phyloP scores from a whole-genome alignment of 2,888 invertebrate genomes.

The Drosophila macrothrix region DNA sequence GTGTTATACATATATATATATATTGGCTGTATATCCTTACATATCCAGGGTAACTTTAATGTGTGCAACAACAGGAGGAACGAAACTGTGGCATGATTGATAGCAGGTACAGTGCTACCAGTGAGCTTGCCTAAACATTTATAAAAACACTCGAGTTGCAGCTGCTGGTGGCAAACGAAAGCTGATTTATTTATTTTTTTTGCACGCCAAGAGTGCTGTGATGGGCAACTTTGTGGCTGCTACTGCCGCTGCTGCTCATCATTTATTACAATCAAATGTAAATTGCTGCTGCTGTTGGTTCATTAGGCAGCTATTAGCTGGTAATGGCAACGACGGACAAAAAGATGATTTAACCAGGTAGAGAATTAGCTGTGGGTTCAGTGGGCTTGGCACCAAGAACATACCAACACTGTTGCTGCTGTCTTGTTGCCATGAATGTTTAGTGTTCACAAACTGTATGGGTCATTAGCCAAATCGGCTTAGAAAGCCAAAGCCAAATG shows the following conservation, averaged over 20 bases:
- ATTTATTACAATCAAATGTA: conserved; percentile 63
- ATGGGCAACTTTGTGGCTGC: conserved; percentile 24
- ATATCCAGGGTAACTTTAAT: conserved; percentile 37
- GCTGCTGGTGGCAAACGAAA: conserved; percentile 48
- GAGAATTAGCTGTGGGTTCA: conserved; percentile 10
- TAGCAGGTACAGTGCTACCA: conserved; percentile 38
- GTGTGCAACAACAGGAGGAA: not conserved
- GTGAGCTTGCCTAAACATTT: conserved; percentile 53
- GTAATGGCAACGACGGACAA: conserved; percentile 32
- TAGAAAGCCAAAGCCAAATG: conserved; percentile 62
- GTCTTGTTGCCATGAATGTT: not conserved
- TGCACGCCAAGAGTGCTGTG: conserved; percentile 44
- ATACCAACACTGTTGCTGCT: conserved; percentile 16
- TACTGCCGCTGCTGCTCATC: conserved; percentile 32
- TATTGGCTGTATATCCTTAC: not conserved
- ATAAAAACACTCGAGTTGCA: conserved; percentile 42
- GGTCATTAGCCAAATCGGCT: conserved; percentile 70
- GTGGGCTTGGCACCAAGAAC: conserved; percentile 35
- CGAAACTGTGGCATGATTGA: conserved; percentile 49
- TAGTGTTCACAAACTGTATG: conserved; percentile 50
- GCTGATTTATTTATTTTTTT: conserved; percentile 45
- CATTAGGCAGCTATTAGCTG: conserved; percentile 55
- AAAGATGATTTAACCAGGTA: conserved; percentile 12
- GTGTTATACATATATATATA: not conserved
- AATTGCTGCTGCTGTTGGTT: conserved; percentile 43